Conservation (phyloP, 1,140 invertebrate species). For the Kradibia gibbosae region DNA sequence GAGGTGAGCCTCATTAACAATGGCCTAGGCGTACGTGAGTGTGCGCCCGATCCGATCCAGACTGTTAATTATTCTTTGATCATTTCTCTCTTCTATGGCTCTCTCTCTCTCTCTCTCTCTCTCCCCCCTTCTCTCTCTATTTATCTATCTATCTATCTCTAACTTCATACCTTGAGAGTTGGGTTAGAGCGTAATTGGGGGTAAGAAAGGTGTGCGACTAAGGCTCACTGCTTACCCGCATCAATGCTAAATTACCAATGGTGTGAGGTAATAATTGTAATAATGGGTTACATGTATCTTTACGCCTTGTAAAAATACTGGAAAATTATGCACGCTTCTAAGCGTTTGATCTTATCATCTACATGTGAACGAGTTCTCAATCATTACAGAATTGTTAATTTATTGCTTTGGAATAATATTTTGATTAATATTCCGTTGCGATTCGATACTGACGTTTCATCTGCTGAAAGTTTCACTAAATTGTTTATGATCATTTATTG, state of each 20-base stretch:
- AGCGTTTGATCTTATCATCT: neutral
- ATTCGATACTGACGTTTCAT: neutral
- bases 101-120: neutral
- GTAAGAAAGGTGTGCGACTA: no score
- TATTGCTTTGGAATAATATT: neutral
- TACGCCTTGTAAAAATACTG: neutral
- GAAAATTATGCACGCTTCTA: neutral
- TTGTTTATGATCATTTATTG: neutral
- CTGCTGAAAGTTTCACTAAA: neutral
- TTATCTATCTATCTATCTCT: no score
- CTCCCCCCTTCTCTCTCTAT: neutral
- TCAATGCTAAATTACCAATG: constrained; percentile 6
- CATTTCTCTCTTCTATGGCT: neutral
- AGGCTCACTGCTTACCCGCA: no score
- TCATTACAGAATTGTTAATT: constrained; percentile 12
- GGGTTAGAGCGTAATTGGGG: neutral
- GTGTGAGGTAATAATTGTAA: constrained; percentile 31
- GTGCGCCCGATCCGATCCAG: neutral
- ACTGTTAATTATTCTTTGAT: neutral
- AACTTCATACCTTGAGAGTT: neutral
- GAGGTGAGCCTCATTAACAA: neutral
- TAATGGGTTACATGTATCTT: neutral
- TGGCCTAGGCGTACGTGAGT: neutral
- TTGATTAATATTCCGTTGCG: neutral
- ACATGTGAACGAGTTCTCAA: neutral